Evolutionary conservation across 2,797 vertebrate genomes (phyloP), one percentile per base, ranked within the genome.

Genomic region (Lepus oiostolus): DNA sequence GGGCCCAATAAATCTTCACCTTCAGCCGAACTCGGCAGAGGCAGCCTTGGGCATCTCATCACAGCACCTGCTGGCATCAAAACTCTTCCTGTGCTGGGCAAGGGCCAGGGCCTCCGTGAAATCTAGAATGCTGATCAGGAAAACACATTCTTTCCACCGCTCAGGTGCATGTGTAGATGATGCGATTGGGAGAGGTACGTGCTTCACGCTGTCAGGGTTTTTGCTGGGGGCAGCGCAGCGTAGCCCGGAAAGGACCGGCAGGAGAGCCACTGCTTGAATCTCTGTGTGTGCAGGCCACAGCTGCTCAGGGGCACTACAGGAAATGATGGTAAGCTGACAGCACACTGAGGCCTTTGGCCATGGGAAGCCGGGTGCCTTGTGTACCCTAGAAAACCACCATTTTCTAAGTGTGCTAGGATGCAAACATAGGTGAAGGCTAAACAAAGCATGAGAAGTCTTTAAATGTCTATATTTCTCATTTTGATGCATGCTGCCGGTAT

Each of bases 51-150:
- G 88, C 58, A 47, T 47, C 14, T 30, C 7, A 11, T 17, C 72
- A 19, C 12, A 30, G 81, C 13, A 22, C 38, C n/a, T 85, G 21
- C 47, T 17, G 71, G 60, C 60, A 75, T 58, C 63, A 24, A 63
- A 32, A 50, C 17, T 35, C 17, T 6, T 28, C 35, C 47, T 67
- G 2, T 28, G 79, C 54, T 24, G 38, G 88, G 4, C 0, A 0
- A 77, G 35, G 13, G 50, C 74, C 74, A 65, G 52, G 24, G n/a
- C 28, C 63, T 76, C 42, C 71, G 13, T 42, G 90, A 67, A 83
- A 79, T 72, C 52, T 9, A 52, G 79, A 81, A 52, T 7, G 22
- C 26, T 30, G 90, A 92, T 77, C 38, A 85, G 71, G 74, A 71
- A 60, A 63, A 50, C 54, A 19, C 62, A 71, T 30, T 82, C 88